A percentile compares a stretch with the other conserved stretches of the same genome.
Conservation (phyloP, 2,888 invertebrate species). For the Heliconius ismenius region DNA sequence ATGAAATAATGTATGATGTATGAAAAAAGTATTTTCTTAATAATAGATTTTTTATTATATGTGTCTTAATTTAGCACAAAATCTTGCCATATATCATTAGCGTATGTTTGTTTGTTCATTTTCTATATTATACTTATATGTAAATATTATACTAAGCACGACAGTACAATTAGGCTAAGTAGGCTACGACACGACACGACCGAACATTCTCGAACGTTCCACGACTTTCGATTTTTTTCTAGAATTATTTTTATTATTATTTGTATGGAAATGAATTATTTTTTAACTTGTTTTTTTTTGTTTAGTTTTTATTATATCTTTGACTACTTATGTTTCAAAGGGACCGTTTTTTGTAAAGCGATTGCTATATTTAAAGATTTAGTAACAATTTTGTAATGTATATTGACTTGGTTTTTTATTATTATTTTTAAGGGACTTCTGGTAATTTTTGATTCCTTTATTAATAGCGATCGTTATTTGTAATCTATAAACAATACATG, state of each 20-base stretch:
- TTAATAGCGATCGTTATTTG: conserved; percentile 33
- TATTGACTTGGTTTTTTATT: not conserved
- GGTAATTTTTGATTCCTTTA: conserved; percentile 15
- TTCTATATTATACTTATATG: conserved; percentile 51
- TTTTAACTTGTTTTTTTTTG: conserved; percentile 31
- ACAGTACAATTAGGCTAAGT: conserved; percentile 77
- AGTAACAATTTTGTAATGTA: not conserved
- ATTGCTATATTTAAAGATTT: conserved; percentile 51
- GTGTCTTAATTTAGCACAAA: conserved; percentile 48
- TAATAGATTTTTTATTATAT: conserved; percentile 9
- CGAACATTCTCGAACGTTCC: conserved; percentile 64
- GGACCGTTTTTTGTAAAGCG: conserved; percentile 47
- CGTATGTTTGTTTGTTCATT: conserved; percentile 39
- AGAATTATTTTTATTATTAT: conserved; percentile 24
- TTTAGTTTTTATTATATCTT: conserved; percentile 36
- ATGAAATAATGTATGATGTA: not conserved
- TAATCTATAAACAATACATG: conserved; percentile 57
- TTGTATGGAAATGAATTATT: conserved; percentile 23
- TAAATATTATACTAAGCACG: conserved; percentile 47
- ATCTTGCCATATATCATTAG: conserved; percentile 54
- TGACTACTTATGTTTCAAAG: conserved; percentile 33
- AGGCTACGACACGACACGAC: conserved; percentile 51
- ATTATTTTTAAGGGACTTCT: too few species aligned
- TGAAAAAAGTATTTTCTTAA: not conserved
- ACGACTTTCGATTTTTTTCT: conserved; percentile 43